Evolutionary conservation across 2,113 vertebrate species (phyloP), one percentile per base, ranked within the genome.

Genomic region (Nycticebus coucang): DNA sequence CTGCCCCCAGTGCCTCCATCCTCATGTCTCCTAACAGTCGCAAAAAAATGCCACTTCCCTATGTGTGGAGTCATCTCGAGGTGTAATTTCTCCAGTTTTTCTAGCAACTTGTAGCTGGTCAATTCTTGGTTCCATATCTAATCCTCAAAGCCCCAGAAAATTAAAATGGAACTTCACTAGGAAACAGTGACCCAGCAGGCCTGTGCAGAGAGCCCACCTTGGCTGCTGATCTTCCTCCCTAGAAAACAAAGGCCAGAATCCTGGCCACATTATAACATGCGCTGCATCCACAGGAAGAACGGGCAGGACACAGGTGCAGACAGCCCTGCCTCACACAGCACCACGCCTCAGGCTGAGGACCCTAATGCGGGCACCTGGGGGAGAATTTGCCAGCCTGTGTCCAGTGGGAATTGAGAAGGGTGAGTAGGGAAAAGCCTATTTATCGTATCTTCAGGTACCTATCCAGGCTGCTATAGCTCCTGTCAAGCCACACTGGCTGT

Each of bases 161-260:
- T 35, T 75, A 59, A 80, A 93, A 50, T 10, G 57, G 59, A 87
- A 87, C 89, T 94, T 96, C 68, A 87, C 30, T 35, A 84, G 60
- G 50, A 93, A 95, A 74, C 37, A 81, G 28, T 33, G 41, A 82
- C 35, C 72, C 41, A 60, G 60, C 22, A 62, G 53, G 50, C 37
- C 62, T 80, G 45, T n/a, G 37, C 91, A 45, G 28, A 82, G 71
- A 87, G 13, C 30, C 35, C 62, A 81, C 17, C 15, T 14, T 72
- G 45, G 37, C 22, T 87, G 13, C 13, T 28, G 10, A 4, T 92
- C 15, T 50, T 89, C 59, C n/a, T 60, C 94, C 68, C 35, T 41
- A 30, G 91, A 91, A 92, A 37, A 53, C 78, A 71, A 92, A 87
- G 24, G 26, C 13, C 86, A 74, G 89, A 78, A 89, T 90, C 68